Percentiles rank a stretch among this genome's conserved stretches.
These are phyloP conservation scores for Crocuta crocuta DNA, from an alignment of 2,113 vertebrate genomes.

Conservation along the genomic window DNA sequence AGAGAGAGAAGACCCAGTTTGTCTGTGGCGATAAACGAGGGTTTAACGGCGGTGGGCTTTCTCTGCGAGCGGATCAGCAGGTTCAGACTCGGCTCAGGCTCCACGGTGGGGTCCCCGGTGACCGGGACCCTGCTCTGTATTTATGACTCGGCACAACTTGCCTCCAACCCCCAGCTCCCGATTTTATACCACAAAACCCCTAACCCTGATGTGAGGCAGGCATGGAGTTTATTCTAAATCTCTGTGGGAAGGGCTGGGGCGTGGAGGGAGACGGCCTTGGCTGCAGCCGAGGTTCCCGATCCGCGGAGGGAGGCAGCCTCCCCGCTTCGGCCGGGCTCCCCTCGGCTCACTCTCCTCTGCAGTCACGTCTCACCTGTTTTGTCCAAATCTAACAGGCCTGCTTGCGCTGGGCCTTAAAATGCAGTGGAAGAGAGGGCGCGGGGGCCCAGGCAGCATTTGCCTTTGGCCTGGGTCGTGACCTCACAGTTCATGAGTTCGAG, in stretches of 20 bases:
- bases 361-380: not conserved
- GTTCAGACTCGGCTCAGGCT: not conserved
- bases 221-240: not conserved
- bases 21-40: not conserved
- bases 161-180: not conserved
- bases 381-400: not conserved
- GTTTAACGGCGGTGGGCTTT: not conserved
- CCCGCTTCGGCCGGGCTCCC: not conserved
- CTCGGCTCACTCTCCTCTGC: not conserved
- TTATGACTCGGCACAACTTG: not conserved
- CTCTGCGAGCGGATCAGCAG: not conserved
- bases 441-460: too few relatives aligned
- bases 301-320: not conserved
- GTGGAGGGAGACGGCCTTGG: not conserved
- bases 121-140: not conserved
- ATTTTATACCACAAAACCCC: not conserved
- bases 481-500: too few relatives aligned
- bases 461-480: too few relatives aligned
- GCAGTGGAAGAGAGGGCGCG: not conserved
- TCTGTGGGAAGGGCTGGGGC: not conserved
- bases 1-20: not conserved
- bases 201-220: not conserved
- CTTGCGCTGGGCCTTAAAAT: not conserved
- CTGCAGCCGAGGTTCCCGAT: not conserved
- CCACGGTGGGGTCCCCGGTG: not conserved